Conservation (phyloP, 2,888 invertebrate genomes). For the Achlya flavicornis region DNA sequence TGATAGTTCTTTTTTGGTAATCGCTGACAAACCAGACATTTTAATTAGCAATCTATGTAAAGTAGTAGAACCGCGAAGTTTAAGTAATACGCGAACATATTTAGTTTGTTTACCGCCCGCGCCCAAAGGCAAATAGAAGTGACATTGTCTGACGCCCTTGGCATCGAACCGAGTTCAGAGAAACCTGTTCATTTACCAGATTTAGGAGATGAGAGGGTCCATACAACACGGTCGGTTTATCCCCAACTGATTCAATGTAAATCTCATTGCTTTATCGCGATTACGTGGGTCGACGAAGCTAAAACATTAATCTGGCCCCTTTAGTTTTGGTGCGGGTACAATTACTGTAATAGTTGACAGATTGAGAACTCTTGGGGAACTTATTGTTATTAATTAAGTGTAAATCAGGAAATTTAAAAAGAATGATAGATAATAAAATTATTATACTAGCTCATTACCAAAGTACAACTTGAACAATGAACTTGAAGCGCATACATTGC, state of each 20-base stretch:
- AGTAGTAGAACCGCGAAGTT: slow-evolving; percentile 29
- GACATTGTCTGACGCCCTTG: slow-evolving; percentile 74
- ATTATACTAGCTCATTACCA: too few relatives aligned
- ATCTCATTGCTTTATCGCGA: slow-evolving; percentile 40
- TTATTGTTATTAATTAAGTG: not conserved
- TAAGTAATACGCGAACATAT: slow-evolving; percentile 34
- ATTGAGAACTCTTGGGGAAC: not conserved
- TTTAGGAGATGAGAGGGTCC: slow-evolving; percentile 34
- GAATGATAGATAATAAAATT: too few relatives aligned
- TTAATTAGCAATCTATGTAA: slow-evolving; percentile 41
- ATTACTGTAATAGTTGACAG: slow-evolving; percentile 7
- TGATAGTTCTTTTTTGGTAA: not conserved
- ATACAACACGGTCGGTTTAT: slow-evolving; percentile 36
- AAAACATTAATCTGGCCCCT: slow-evolving; percentile 8
- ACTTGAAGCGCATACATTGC: too few relatives aligned
- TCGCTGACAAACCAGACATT: slow-evolving; percentile 24
- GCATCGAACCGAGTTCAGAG: slow-evolving; percentile 41
- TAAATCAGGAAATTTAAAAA: not conserved
- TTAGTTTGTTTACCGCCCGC: slow-evolving; percentile 68
- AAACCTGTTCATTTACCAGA: slow-evolving; percentile 42
- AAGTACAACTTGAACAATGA: too few relatives aligned
- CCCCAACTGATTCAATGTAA: slow-evolving; percentile 38
- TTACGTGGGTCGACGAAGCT: slow-evolving; percentile 30
- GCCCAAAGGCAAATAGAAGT: slow-evolving; percentile 75
- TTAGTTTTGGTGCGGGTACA: not conserved